These are phyloP conservation scores for Geothlypis trichas DNA, from an alignment of 2,113 vertebrate species.

Conservation along the genomic window DNA sequence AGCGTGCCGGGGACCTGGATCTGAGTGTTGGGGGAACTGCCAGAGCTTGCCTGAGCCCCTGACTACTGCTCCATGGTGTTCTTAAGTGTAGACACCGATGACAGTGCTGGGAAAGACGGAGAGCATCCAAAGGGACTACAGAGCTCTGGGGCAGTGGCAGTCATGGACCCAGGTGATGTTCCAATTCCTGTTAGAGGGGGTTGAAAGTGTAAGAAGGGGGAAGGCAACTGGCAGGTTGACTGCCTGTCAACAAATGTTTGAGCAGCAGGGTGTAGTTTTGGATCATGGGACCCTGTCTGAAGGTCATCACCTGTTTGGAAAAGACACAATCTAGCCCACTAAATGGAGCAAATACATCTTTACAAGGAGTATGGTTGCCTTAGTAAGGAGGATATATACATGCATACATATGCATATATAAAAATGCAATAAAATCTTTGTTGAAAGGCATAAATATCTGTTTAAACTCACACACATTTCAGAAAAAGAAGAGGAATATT, in stretches of 20 bases:
- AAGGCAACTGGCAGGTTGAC: background rate
- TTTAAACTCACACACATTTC: background rate
- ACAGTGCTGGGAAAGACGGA: background rate
- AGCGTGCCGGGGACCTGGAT: background rate
- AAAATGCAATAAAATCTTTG: background rate
- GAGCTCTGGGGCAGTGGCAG: background rate
- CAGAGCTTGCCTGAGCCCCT: background rate
- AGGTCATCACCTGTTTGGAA: fast-evolving
- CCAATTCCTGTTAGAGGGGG: background rate
- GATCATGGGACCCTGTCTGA: background rate
- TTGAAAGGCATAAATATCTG: background rate
- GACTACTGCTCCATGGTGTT: fast-evolving
- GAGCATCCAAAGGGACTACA: no score
- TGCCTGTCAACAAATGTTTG: background rate
- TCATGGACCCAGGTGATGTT: background rate
- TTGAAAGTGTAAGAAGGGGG: background rate
- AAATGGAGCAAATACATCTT: background rate
- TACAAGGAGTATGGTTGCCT: background rate
- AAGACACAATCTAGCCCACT: background rate
- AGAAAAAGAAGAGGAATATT: background rate
- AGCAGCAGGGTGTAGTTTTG: background rate
- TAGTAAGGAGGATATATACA: background rate
- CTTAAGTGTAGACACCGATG: background rate
- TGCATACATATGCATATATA: no score
- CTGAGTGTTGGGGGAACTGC: background rate